phyloP scores from a whole-genome alignment of 2,113 vertebrate genomes.

The Ctenodactylus gundi region DNA sequence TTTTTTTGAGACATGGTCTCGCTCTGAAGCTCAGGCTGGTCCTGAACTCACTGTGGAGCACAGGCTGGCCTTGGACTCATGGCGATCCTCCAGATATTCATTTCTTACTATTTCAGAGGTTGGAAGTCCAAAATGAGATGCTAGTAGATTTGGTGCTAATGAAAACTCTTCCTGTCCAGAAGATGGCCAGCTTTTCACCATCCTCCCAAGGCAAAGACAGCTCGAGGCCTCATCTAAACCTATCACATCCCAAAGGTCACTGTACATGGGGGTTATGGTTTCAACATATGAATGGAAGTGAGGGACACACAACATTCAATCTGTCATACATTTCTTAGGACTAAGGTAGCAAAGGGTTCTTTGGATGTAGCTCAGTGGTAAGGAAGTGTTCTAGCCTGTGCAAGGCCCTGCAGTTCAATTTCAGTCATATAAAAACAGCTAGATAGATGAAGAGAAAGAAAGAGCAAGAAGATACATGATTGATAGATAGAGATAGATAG shows the following conservation, averaged over 20 bases:
- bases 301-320: not conserved
- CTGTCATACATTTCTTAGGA: not conserved
- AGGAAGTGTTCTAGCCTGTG: not conserved
- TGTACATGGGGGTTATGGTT: not conserved
- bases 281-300: too few relatives aligned
- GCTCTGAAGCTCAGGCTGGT: too few relatives aligned
- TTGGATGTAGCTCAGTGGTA: not conserved
- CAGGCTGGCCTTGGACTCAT: too few relatives aligned
- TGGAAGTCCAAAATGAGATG: not conserved
- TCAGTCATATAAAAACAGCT: not conserved
- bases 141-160: not conserved
- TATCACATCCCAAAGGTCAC: not conserved
- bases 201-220: not conserved
- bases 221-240: not conserved
- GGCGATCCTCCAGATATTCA: not conserved
- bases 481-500: too few relatives aligned
- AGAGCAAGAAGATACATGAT: too few relatives aligned
- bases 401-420: not conserved
- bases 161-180: not conserved
- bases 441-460: too few relatives aligned
- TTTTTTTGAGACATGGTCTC: too few relatives aligned
- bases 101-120: not conserved
- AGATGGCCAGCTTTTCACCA: not conserved
- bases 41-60: too few relatives aligned
- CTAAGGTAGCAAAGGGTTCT: not conserved